Base-by-base conservation (phyloP, 2,113 vertebrate species). In the Himantopus leucocephalus region DNA sequence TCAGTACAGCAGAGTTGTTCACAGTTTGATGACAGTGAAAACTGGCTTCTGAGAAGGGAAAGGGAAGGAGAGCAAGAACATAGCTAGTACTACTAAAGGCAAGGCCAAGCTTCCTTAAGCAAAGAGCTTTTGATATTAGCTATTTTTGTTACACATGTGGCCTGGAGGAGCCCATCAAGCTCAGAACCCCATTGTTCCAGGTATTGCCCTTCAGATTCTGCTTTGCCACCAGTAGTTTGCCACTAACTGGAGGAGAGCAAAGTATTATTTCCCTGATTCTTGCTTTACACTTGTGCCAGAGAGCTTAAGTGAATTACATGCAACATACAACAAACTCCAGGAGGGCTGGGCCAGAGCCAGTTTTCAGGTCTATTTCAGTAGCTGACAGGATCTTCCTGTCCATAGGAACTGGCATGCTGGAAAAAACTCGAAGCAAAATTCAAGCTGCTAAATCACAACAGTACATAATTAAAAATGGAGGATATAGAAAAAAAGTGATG, bases 331-430 rank as follows among this genome's bases (percentile, higher is more conserved):
- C 78, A 92, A 82, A 82, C 74, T 92, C 78, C 39, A 78, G 21
- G 78, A 85, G 41, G 24, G 30, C 47, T 85, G 87, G 50, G 20
- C 12, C 50, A 56, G 52, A 79, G 67, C 70, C 56, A 85, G 56
- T 58, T 88, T 92, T 81, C 74, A 88, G 64, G 59, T 85, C 59
- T 95, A 27, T 94, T 94, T 94, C 56, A 47, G 79, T 78, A 91
- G 47, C 67, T 88, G 90, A 85, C 60, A 82, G 52, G 71, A 79
- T 94, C 86, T 94, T 78, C 71, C 41, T 79, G 16, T 45, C 81
- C 9, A 0, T 84, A 72, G 75, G 56, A 89, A 63, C 32, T 58
- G 58, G 47, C 52, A 45, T 39, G 66, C 62, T 95, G 76, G 37
- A 67, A 83, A 86, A 87, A 88, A 23, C 30, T 10, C 43, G 66